Base-by-base conservation (phyloP, 1,140 invertebrate genomes). In the Cephus cinctus region DNA sequence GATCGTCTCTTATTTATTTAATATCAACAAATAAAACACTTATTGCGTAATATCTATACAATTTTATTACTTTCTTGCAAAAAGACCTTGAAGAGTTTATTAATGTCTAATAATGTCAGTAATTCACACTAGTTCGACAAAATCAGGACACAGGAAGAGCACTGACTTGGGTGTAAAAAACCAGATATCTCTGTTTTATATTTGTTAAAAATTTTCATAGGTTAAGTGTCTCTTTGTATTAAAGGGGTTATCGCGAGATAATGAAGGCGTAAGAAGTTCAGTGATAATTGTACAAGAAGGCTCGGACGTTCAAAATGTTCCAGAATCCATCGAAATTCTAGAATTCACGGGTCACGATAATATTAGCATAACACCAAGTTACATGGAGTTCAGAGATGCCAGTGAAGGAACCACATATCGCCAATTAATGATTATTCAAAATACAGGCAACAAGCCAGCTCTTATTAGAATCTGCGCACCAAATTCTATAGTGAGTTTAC, bases 361-460 rank as follows among this genome's bases (percentile, higher is more conserved):
- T 30, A 54, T 69, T 0, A 47, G 50, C 4, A 63, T 69, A n/a
- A 55, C 54, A 5, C 68, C 68, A 5, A 36, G 40, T 19, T 50
- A 38, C 21, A 57, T 69, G 46, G 47, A 61, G 36, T 63, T 71
- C 16, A 47, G 39, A 3, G 64, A 69, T 47, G 58, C 63, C 1
- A 54, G 47, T 22, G 68, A 71, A 51, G 65, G 64, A 4, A 55
- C 59, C 27, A 39, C 41, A 2, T 56, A 54, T 39, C 16, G 36
- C 19, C 45, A 59, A 35, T 35, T 23, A 6, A 43, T 71, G 5
- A 43, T 27, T 6, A 57, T 71, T 2, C 57, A 54, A 12, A 71
- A 71, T 40, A 32, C 34, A 19, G 66, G 66, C 2, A 55, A 21
- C 11, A 57, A 53, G 15, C 36, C 56, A 5, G 63, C 52, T 4